These are phyloP conservation scores for Anolis sagrei DNA, from an alignment of 2,113 vertebrate genomes.

Conservation along the genomic window DNA sequence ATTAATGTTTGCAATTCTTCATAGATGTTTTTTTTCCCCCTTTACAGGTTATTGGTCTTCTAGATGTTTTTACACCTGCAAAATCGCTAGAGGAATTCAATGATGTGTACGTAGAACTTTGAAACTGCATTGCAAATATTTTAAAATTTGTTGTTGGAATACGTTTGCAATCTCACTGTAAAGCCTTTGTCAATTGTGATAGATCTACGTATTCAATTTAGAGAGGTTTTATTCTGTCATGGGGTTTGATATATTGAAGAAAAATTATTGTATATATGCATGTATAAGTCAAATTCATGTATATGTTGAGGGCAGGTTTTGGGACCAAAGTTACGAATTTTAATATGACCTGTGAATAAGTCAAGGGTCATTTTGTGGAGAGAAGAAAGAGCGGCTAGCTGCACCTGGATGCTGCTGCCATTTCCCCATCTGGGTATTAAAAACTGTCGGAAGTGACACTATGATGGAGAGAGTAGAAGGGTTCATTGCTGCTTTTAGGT, in stretches of 20 bases:
- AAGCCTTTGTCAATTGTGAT: not conserved
- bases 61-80: slow-evolving; percentile 95
- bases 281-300: no score
- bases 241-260: not conserved
- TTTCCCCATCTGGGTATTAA: no score
- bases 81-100: slow-evolving; percentile 92
- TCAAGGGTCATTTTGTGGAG: no score
- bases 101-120: slow-evolving; percentile 91
- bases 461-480: no score
- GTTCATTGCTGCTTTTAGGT: no score
- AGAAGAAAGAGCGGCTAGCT: no score
- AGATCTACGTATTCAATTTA: not conserved
- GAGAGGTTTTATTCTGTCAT: not conserved
- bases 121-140: slow-evolving; percentile 22
- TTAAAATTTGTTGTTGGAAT: not conserved
- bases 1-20: slow-evolving; percentile 11
- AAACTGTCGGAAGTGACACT: no score
- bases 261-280: not conserved
- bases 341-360: no score
- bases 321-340: no score
- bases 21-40: slow-evolving; percentile 45
- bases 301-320: no score
- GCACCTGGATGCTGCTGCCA: no score
- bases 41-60: slow-evolving; percentile 91
- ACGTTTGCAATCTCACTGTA: not conserved